A percentile compares a stretch with the other conserved stretches of the same genome.
Evolutionary conservation across 2,888 invertebrate species (phyloP).

Genomic region (Melitaea athalia): DNA sequence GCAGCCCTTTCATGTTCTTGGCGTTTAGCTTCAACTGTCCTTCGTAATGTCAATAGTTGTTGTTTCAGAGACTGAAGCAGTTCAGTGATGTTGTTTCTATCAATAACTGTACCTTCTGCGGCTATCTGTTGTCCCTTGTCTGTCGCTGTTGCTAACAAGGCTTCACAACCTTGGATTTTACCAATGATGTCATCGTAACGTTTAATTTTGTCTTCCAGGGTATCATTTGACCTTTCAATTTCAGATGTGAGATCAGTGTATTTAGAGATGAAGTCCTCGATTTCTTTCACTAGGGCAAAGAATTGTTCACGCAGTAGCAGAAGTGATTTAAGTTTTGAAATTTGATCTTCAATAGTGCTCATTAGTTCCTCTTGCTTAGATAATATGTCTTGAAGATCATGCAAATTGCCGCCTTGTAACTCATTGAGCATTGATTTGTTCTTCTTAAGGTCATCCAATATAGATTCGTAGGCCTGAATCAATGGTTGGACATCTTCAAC

Average conservation of each 20-base stretch:
- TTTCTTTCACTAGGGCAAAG: conserved; percentile 92
- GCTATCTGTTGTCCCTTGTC: conserved; percentile 97
- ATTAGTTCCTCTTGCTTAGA: conserved; percentile 93
- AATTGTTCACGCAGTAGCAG: conserved; percentile 93
- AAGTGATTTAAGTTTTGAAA: conserved; percentile 89
- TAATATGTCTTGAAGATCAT: conserved; percentile 89
- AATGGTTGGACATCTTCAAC: conserved; percentile 95
- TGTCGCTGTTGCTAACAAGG: conserved; percentile 90
- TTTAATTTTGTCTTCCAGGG: conserved; percentile 92
- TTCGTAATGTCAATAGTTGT: conserved; percentile 89
- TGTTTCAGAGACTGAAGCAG: conserved; percentile 93
- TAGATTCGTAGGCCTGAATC: conserved; percentile 88
- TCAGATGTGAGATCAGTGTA: conserved; percentile 92
- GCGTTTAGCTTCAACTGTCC: conserved; percentile 91
- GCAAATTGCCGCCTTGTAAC: conserved; percentile 88
- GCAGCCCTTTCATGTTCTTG: conserved; percentile 94
- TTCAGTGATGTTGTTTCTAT: conserved; percentile 93
- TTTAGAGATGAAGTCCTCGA: conserved; percentile 92
- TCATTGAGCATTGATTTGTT: conserved; percentile 90
- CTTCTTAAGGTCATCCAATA: conserved; percentile 88
- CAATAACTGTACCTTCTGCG: conserved; percentile 93
- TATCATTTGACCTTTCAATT: conserved; percentile 91
- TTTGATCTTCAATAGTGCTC: conserved; percentile 92
- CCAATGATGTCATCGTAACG: conserved; percentile 92
- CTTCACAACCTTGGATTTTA: conserved; percentile 95